Evolutionary conservation across 2,113 vertebrate genomes (phyloP).

Genomic region (Phodopus roborovskii): DNA sequence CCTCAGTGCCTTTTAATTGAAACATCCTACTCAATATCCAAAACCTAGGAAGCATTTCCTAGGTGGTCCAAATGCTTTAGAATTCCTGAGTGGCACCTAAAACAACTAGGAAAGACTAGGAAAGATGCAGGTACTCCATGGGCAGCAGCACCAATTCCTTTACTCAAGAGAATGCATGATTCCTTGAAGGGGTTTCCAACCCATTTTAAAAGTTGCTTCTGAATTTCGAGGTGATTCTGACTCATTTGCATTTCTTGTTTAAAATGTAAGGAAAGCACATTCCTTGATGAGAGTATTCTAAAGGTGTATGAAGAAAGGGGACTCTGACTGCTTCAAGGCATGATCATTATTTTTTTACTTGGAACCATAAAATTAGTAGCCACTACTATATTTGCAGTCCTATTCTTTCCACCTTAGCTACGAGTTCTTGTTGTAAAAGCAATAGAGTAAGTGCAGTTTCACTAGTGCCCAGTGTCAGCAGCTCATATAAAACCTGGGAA

Average conservation of each 20-base stretch:
- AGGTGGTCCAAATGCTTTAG: neutral
- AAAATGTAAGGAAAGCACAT: neutral
- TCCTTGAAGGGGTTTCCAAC: neutral
- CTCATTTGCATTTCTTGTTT: neutral
- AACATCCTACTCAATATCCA: neutral
- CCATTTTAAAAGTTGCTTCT: neutral
- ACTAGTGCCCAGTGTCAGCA: slow-evolving; percentile 74
- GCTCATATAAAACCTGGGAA: slow-evolving; percentile 78
- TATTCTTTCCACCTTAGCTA: neutral
- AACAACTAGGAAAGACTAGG: neutral
- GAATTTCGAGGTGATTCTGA: slow-evolving; percentile 4
- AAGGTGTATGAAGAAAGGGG: neutral
- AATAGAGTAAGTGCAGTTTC: slow-evolving; percentile 59
- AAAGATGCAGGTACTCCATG: neutral
- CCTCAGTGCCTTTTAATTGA: neutral
- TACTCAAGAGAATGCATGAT: neutral
- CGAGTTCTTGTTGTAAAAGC: slow-evolving; percentile 56
- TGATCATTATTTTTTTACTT: slow-evolving; percentile 47
- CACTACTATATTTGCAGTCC: neutral
- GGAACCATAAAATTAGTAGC: slow-evolving; percentile 27
- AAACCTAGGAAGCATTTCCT: neutral
- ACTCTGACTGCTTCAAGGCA: neutral
- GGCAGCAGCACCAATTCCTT: neutral
- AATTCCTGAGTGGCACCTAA: neutral
- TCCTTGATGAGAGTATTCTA: neutral